Evolutionary conservation across 2,797 vertebrate species (phyloP).

Genomic region (Leuciscus waleckii): DNA sequence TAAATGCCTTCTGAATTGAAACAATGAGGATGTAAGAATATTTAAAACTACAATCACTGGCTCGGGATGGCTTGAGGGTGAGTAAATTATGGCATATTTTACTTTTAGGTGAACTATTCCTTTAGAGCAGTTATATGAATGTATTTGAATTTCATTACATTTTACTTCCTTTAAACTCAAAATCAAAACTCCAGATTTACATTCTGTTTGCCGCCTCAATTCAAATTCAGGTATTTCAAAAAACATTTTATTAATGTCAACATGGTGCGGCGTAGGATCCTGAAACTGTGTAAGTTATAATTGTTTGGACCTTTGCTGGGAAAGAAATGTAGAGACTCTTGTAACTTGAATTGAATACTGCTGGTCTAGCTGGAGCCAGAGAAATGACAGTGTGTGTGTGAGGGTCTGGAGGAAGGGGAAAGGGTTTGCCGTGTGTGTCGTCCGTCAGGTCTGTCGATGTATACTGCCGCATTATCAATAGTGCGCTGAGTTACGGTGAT

Average conservation of each 20-base stretch:
- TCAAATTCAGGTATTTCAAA: not conserved
- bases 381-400: not conserved
- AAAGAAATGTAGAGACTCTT: not conserved
- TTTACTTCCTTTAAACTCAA: not conserved
- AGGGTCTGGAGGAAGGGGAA: not conserved
- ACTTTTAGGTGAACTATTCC: not conserved
- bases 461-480: conserved; percentile 33
- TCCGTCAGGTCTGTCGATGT: conserved; percentile 48
- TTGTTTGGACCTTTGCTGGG: not conserved
- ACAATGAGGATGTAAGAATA: too few relatives aligned
- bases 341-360: not conserved
- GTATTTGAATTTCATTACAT: not conserved
- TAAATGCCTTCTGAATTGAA: too few relatives aligned
- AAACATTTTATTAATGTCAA: not conserved
- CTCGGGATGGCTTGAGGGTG: not conserved
- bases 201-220: not conserved
- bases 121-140: not conserved
- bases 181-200: not conserved
- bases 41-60: not conserved
- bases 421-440: conserved; percentile 23
- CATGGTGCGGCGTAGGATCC: not conserved
- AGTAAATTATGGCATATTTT: not conserved
- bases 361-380: not conserved
- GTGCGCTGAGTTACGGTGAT: conserved; percentile 30
- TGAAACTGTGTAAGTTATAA: not conserved